Percentiles rank a stretch among this genome's conserved stretches.
Conservation (phyloP, 2,888 invertebrate genomes). For the Eupithecia subfuscata region DNA sequence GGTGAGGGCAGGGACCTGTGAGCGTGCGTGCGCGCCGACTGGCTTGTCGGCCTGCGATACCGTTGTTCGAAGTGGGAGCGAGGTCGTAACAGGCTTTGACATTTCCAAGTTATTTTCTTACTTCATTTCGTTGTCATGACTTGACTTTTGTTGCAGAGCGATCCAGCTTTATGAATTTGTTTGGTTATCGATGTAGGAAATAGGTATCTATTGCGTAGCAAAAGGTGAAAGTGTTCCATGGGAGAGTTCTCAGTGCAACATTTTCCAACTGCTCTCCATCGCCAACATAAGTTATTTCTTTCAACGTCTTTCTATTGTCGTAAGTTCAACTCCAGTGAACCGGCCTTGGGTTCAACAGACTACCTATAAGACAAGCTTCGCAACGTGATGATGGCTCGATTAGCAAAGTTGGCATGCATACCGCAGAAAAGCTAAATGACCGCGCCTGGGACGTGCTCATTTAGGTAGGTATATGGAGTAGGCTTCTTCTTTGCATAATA, state of each 20-base stretch:
- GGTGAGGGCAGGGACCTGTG: constrained; percentile 78
- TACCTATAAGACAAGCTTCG: not conserved
- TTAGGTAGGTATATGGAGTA: constrained; percentile 6
- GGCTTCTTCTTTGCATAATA: not conserved
- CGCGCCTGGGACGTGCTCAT: not conserved
- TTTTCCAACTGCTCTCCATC: not conserved
- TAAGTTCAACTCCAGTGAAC: not conserved
- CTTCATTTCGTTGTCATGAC: constrained; percentile 63
- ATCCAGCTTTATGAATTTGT: constrained; percentile 46
- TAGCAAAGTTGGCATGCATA: not conserved
- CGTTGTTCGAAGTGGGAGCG: constrained; percentile 78
- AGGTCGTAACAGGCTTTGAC: constrained; percentile 73
- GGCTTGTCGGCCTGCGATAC: constrained; percentile 69
- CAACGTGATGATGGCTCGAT: constrained; percentile 4
- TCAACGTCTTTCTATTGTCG: not conserved
- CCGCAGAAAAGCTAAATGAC: constrained; percentile 1
- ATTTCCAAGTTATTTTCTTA: constrained; percentile 77
- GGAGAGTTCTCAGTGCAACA: not conserved
- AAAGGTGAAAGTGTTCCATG: constrained; percentile 2
- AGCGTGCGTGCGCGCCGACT: constrained; percentile 67
- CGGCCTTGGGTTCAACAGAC: not conserved
- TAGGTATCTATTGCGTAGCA: not conserved
- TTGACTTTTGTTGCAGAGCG: constrained; percentile 52
- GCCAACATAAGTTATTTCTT: not conserved
- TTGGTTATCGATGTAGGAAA: not conserved